These are phyloP conservation scores for Drepana falcataria DNA, from an alignment of 2,888 invertebrate genomes.

Conservation along the genomic window DNA sequence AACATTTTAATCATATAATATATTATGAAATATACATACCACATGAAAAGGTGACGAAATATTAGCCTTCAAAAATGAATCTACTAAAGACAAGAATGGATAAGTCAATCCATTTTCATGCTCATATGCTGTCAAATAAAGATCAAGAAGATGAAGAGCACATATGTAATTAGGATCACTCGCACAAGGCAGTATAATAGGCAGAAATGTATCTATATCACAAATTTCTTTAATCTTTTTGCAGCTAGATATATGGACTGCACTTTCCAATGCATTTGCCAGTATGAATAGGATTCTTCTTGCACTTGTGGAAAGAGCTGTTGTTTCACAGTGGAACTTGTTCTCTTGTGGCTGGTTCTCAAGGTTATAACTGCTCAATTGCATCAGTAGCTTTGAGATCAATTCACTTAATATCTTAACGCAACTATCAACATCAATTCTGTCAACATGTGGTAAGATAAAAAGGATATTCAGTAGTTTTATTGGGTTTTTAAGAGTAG, in stretches of 20 bases:
- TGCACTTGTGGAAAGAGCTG: conserved; percentile 42
- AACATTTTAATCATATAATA: background rate
- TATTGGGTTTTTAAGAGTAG: conserved; percentile 53
- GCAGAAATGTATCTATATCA: conserved; percentile 58
- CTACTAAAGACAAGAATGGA: conserved; percentile 64
- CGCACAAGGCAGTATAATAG: conserved; percentile 63
- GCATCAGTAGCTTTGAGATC: conserved; percentile 40
- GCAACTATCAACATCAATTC: conserved; percentile 52
- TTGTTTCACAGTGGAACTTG: conserved; percentile 49
- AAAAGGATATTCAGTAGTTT: conserved; percentile 70
- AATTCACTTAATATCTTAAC: conserved; percentile 50
- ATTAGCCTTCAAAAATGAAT: conserved; percentile 77
- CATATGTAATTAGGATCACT: conserved; percentile 63
- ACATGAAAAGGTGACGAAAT: conserved; percentile 83
- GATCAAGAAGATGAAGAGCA: conserved; percentile 74
- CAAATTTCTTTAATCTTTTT: conserved; percentile 66
- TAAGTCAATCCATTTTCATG: conserved; percentile 61
- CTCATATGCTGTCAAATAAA: conserved; percentile 73
- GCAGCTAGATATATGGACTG: conserved; percentile 75
- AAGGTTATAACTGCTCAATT: conserved; percentile 47
- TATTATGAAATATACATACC: conserved; percentile 57
- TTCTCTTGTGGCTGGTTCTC: conserved; percentile 41
- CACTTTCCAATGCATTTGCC: conserved; percentile 77
- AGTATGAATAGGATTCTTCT: conserved; percentile 77
- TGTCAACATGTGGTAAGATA: conserved; percentile 78